phyloP scores from a whole-genome alignment of 2,797 vertebrate genomes.

The Hyperoplus immaculatus region DNA sequence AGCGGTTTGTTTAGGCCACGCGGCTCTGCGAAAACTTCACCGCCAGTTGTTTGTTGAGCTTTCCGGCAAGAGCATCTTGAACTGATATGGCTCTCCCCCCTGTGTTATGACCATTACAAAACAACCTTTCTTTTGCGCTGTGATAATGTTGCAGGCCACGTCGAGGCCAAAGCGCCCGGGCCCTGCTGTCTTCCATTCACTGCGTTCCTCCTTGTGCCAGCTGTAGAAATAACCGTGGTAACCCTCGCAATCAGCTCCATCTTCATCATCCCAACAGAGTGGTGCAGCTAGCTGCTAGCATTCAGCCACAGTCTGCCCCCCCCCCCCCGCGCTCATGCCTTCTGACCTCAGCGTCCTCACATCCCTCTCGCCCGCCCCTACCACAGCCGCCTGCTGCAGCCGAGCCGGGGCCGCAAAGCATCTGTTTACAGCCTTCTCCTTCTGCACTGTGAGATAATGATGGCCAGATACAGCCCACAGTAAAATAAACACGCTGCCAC shows the following conservation, averaged over 20 bases:
- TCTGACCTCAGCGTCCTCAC: slow-evolving; percentile 61
- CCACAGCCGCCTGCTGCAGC: slow-evolving; percentile 64
- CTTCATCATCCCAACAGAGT: slow-evolving; percentile 8
- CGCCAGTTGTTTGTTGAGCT: slow-evolving; percentile 81
- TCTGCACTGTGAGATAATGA: slow-evolving; percentile 83
- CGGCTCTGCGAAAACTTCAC: slow-evolving; percentile 78
- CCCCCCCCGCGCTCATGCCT: slow-evolving; percentile 37
- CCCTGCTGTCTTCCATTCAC: slow-evolving; percentile 7
- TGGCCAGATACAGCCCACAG: slow-evolving; percentile 79
- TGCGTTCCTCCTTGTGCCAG: slow-evolving; percentile 5
- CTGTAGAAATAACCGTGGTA: slow-evolving; percentile 28
- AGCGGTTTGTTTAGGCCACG: slow-evolving; percentile 84
- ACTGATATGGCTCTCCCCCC: slow-evolving; percentile 71
- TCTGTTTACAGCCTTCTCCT: slow-evolving; percentile 79
- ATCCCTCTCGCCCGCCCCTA: slow-evolving; percentile 44
- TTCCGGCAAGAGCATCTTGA: slow-evolving; percentile 80
- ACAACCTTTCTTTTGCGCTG: slow-evolving; percentile 50
- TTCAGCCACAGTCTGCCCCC: slow-evolving; percentile 28
- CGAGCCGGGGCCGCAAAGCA: slow-evolving; percentile 71
- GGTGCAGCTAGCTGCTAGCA: not conserved
- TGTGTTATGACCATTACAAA: slow-evolving; percentile 72
- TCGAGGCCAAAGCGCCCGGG: slow-evolving; percentile 18
- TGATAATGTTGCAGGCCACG: slow-evolving; percentile 50
- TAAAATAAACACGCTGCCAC: slow-evolving; percentile 83
- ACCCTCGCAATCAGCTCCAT: slow-evolving; percentile 42